Conservation (phyloP, 2,797 vertebrate species). For the Siniperca scherzeri region DNA sequence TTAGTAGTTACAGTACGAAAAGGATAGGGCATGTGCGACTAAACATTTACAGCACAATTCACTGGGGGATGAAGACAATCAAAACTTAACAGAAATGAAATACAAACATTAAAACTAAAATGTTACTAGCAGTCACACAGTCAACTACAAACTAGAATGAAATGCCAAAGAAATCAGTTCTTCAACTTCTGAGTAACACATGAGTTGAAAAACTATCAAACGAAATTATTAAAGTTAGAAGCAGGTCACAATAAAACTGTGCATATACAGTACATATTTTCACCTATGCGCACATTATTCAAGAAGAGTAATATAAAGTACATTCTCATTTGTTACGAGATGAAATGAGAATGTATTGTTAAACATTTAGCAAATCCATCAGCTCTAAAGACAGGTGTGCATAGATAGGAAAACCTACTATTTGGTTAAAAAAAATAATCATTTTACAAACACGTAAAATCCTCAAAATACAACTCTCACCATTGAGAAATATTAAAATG, state of each 20-base stretch:
- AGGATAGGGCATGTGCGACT: background rate
- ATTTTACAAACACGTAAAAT: conserved; percentile 62
- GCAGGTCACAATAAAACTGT: conserved; percentile 27
- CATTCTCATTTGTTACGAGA: background rate
- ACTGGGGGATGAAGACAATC: conserved; percentile 25
- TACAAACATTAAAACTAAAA: conserved; percentile 45
- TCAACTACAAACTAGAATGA: conserved; percentile 47
- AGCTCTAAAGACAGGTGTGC: conserved; percentile 47
- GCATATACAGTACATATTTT: conserved; percentile 44
- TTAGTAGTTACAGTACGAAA: conserved; percentile 3
- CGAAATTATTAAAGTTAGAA: conserved; percentile 46
- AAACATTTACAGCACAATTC: conserved; percentile 47
- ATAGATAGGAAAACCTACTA: conserved; percentile 33
- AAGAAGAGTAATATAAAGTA: conserved; percentile 13
- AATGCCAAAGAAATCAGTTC: conserved; percentile 59
- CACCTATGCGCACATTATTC: conserved; percentile 19
- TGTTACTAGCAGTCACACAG: conserved; percentile 23
- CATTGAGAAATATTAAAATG: conserved; percentile 51
- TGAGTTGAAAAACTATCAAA: conserved; percentile 72
- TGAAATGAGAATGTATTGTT: conserved; percentile 33
- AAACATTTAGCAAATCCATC: conserved; percentile 24
- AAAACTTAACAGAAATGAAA: conserved; percentile 18
- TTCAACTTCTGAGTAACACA: conserved; percentile 83
- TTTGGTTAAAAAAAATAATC: conserved; percentile 35
- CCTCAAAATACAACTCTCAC: conserved; percentile 58